Conservation (phyloP, 2,797 vertebrate species). For the Danio jaintianensis region DNA sequence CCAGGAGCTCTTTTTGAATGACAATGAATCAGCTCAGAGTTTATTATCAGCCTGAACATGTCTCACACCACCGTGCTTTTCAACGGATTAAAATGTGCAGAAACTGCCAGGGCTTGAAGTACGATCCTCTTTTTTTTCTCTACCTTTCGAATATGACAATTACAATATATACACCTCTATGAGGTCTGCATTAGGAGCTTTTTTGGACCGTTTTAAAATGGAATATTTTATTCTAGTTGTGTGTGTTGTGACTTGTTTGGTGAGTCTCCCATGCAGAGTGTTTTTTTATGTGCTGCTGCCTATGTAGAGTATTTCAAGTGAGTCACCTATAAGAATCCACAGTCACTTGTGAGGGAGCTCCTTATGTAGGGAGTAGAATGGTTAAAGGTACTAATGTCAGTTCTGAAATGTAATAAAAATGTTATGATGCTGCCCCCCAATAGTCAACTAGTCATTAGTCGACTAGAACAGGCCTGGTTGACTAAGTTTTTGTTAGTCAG, state of each 20-base stretch:
- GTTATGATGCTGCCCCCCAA: no score
- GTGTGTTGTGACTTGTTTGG: background rate
- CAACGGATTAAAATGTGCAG: constrained; percentile 16
- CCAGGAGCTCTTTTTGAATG: constrained; percentile 29
- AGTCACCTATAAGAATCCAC: background rate
- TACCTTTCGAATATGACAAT: background rate
- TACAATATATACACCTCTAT: background rate
- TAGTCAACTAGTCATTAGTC: no score
- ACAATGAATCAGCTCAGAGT: constrained; percentile 15
- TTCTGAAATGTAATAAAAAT: no score
- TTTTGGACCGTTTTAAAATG: background rate
- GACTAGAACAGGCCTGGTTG: no score
- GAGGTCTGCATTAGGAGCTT: background rate
- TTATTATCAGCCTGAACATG: constrained; percentile 39
- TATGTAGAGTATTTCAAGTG: background rate
- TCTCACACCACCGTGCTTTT: constrained; percentile 6
- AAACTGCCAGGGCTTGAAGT: background rate
- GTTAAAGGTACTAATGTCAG: no score
- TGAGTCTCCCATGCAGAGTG: background rate
- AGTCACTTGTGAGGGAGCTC: no score
- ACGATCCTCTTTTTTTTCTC: background rate
- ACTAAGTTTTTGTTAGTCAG: no score
- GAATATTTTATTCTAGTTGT: background rate
- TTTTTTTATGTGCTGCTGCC: background rate
- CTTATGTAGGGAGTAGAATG: background rate